Conservation (phyloP, 2,113 vertebrate species). For the Xyliphius kryptos region DNA sequence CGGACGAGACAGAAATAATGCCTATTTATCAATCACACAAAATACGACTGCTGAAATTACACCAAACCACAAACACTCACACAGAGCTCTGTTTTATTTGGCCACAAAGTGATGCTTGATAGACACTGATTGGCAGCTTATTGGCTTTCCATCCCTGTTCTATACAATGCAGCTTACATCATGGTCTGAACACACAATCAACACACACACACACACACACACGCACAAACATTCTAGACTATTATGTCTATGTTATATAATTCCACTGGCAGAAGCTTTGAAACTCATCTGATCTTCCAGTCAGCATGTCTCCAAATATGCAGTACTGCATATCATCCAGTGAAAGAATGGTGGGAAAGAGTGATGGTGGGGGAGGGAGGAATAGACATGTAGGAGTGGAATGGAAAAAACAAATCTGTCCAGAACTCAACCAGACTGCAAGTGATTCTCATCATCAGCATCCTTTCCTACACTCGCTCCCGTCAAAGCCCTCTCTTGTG, state of each 20-base stretch:
- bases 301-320: conserved; percentile 11
- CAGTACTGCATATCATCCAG: conserved; percentile 6
- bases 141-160: not conserved
- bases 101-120: too few species aligned
- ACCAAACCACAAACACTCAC: conserved; percentile 22
- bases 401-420: conserved; percentile 39
- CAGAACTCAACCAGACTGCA: conserved; percentile 33
- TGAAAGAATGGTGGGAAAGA: conserved; percentile 40
- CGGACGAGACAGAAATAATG: not conserved
- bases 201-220: too few species aligned
- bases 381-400: conserved; percentile 32
- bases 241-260: not conserved
- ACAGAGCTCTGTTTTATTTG: conserved; percentile 23
- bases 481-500: too few species aligned
- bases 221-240: not conserved
- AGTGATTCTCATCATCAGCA: conserved; percentile 49
- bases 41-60: conserved; percentile 16
- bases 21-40: not conserved
- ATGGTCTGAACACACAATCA: conserved; percentile 24
- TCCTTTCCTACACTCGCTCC: conserved; percentile 46
- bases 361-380: not conserved
- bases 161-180: conserved; percentile 10
- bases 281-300: too few species aligned
- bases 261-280: too few species aligned
- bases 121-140: conserved; percentile 1